Evolutionary conservation across 2,113 vertebrate genomes (phyloP).

Genomic region (Lampris megalopsis): DNA sequence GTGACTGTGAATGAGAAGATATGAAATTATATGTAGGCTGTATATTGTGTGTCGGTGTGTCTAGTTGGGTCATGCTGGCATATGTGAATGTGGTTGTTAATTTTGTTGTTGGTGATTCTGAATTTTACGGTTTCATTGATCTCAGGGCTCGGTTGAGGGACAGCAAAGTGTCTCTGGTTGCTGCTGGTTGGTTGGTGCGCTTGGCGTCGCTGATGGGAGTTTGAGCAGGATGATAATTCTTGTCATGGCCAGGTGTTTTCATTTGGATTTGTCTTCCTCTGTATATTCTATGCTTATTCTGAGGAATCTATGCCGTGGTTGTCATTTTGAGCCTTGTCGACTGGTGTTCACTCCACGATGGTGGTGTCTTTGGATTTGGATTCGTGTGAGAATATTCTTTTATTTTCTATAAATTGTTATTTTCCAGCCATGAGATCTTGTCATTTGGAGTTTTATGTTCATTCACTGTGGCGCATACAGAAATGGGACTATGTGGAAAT

Average conservation of each 20-base stretch:
- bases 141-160: conserved; percentile 3
- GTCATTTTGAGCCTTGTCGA: too few relatives aligned
- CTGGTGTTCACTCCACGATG: too few relatives aligned
- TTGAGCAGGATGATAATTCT: neutral
- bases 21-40: neutral
- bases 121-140: neutral
- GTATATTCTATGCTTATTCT: neutral
- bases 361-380: too few relatives aligned
- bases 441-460: too few relatives aligned
- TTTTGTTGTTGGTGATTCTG: neutral
- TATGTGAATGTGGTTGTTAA: neutral
- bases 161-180: conserved; percentile 3
- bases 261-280: conserved; percentile 10
- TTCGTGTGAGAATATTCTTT: too few relatives aligned
- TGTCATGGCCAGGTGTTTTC: conserved; percentile 14
- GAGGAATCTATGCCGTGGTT: neutral
- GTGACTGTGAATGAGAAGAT: neutral
- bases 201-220: conserved; percentile 51
- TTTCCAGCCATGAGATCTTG: too few relatives aligned
- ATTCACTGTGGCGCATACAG: neutral
- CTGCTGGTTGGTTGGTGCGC: conserved; percentile 9
- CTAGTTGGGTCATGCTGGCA: neutral
- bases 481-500: conserved; percentile 34
- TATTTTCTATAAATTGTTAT: too few relatives aligned
- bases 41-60: conserved; percentile 2